These are phyloP conservation scores for Drymodes brunneopygia DNA, from an alignment of 2,113 vertebrate species.

Conservation along the genomic window DNA sequence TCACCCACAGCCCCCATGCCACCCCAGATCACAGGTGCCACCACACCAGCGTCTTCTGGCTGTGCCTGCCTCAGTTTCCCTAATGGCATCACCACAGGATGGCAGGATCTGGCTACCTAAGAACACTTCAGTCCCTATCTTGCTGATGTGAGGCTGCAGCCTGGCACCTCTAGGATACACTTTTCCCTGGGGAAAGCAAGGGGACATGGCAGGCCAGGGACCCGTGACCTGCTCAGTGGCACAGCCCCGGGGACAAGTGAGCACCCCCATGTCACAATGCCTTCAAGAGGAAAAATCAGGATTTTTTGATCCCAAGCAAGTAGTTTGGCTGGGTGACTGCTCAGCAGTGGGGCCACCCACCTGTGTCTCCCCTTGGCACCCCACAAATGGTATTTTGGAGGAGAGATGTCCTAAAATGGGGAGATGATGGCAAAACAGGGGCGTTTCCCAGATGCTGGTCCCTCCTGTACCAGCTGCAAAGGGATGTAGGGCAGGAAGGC, in stretches of 20 bases:
- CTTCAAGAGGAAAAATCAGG: neutral
- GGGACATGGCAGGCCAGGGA: accelerated
- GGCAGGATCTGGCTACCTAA: accelerated
- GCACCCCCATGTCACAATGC: neutral
- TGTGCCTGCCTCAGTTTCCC: neutral
- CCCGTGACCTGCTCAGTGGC: neutral
- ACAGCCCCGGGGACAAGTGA: accelerated
- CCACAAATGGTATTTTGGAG: neutral
- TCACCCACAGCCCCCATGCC: neutral
- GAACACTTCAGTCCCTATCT: neutral
- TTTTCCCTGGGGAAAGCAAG: neutral
- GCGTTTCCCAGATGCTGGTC: neutral
- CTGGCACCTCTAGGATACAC: neutral
- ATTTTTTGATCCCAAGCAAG: neutral
- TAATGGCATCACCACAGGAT: accelerated
- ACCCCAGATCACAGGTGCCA: neutral
- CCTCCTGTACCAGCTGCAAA: neutral
- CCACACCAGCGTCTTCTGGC: accelerated
- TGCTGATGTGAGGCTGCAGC: neutral
- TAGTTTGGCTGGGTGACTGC: neutral
- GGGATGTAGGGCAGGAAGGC: neutral
- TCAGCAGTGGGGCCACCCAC: neutral
- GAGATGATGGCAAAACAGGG: neutral
- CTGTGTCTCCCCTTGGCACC: neutral
- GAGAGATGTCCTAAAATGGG: neutral